These are phyloP conservation scores for Tetraneura akinire DNA, from an alignment of 1,140 invertebrate genomes.

Conservation along the genomic window DNA sequence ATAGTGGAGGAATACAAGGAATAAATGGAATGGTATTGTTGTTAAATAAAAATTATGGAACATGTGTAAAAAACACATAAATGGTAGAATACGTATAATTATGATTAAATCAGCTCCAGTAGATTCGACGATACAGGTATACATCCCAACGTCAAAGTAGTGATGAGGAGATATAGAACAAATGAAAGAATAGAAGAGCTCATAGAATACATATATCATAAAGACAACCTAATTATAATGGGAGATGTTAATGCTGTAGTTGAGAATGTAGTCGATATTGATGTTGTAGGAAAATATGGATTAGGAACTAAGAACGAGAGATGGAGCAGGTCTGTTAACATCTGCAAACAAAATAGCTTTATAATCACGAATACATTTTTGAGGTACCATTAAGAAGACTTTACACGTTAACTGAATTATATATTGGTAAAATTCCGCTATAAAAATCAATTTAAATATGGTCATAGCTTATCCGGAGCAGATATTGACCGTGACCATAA, in stretches of 20 bases:
- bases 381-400: neutral
- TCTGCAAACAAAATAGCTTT: constrained; percentile 16
- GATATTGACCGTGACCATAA: neutral
- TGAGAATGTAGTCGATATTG: constrained; percentile 45
- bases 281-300: neutral
- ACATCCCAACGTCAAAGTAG: neutral
- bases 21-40: neutral
- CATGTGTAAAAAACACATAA: neutral
- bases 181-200: neutral
- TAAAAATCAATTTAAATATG: constrained; percentile 49
- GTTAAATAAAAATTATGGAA: neutral
- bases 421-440: constrained; percentile 30
- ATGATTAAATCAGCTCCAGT: neutral
- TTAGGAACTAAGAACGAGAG: neutral
- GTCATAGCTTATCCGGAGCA: constrained; percentile 12
- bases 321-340: neutral
- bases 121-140: neutral
- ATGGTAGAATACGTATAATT: neutral
- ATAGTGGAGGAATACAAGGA: neutral
- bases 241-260: constrained; percentile 56
- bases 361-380: constrained; percentile 10
- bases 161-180: neutral
- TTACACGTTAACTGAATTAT: neutral
- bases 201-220: neutral
- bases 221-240: constrained; percentile 29